Percentiles rank a stretch among this genome's conserved stretches.
These are phyloP conservation scores for Brachypodius melanocephalos DNA, from an alignment of 2,113 vertebrate species.

Conservation along the genomic window DNA sequence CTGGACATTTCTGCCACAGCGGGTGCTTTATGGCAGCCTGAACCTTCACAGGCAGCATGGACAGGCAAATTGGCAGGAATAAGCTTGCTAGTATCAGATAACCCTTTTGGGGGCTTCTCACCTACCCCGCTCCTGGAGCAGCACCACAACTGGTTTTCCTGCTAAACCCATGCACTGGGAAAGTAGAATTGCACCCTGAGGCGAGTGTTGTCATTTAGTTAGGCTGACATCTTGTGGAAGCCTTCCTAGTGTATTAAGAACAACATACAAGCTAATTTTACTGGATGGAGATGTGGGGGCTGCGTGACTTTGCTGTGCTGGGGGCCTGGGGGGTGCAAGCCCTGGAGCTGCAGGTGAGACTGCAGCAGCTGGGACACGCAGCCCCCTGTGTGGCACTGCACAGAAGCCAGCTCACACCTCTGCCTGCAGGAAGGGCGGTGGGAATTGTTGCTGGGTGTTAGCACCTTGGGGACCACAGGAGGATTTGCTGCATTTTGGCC, in stretches of 20 bases:
- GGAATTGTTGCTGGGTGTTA: not conserved
- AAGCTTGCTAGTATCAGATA: not conserved
- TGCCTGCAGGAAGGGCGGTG: accelerated
- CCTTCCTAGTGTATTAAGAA: constrained; percentile 44
- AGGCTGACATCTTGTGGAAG: constrained; percentile 71
- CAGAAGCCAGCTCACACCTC: not conserved
- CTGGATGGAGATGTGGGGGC: not conserved
- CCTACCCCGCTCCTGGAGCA: not conserved
- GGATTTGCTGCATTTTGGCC: not conserved
- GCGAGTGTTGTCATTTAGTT: constrained; percentile 44
- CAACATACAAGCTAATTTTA: not conserved
- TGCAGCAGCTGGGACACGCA: accelerated
- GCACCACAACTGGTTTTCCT: not conserved
- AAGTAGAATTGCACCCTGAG: constrained; percentile 25
- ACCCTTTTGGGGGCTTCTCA: not conserved
- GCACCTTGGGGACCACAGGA: accelerated
- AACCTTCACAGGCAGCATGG: accelerated
- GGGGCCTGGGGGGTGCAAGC: not conserved
- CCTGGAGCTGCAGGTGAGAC: not conserved
- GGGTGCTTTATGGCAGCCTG: not conserved
- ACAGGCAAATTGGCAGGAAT: not conserved
- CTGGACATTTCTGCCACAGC: not conserved
- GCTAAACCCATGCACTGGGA: accelerated
- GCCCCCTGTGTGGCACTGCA: accelerated
- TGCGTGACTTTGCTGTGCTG: not conserved